Percentiles rank a stretch among this genome's conserved stretches.
Evolutionary conservation across 1,140 invertebrate species (phyloP).

Genomic region (Nylanderia fulva): DNA sequence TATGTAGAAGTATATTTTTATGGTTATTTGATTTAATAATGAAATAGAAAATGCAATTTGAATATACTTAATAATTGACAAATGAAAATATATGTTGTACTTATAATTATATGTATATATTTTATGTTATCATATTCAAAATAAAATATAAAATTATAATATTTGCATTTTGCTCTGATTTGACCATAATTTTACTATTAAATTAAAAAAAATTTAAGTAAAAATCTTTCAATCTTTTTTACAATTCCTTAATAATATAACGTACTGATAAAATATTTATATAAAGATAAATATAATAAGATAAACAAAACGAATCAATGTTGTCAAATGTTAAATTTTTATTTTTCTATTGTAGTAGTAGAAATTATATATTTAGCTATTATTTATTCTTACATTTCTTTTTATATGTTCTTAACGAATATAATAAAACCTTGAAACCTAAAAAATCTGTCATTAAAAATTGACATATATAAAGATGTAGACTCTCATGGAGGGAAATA

Average conservation of each 20-base stretch:
- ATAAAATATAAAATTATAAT: conserved; percentile 27
- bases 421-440: conserved; percentile 46
- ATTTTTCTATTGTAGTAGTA: conserved; percentile 41
- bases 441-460: conserved; percentile 20
- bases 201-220: not conserved
- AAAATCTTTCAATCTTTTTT: too few relatives aligned
- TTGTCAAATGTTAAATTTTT: conserved; percentile 39
- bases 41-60: conserved; percentile 9
- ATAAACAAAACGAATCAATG: not conserved
- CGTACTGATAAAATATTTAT: not conserved
- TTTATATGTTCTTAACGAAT: conserved; percentile 39
- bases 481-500: conserved; percentile 13
- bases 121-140: conserved; percentile 3
- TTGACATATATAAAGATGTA: conserved; percentile 62
- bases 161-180: not conserved
- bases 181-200: not conserved
- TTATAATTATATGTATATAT: conserved; percentile 2
- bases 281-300: too few relatives aligned
- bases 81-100: conserved; percentile 17
- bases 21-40: not conserved
- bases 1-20: not conserved
- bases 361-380: conserved; percentile 53
- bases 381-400: conserved; percentile 13
- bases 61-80: not conserved
- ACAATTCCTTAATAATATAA: not conserved